These are phyloP conservation scores for Sinocyclocheilus anshuiensis DNA, from an alignment of 2,113 vertebrate genomes.

Conservation along the genomic window DNA sequence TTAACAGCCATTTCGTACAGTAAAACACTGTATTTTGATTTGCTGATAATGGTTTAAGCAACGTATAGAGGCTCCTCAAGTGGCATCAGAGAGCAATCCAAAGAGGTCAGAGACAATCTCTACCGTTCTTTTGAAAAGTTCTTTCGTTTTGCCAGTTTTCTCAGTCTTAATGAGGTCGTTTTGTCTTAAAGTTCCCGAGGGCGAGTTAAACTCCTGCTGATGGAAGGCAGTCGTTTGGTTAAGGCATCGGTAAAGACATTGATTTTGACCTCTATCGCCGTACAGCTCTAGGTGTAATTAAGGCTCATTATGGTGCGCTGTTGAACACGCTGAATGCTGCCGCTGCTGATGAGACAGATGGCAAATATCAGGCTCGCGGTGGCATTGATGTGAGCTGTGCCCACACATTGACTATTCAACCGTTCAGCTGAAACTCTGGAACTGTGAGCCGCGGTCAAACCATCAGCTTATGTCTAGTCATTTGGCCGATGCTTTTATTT, in stretches of 20 bases:
- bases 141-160: neutral
- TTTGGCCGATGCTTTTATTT: conserved; percentile 6
- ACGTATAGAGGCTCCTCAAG: neutral
- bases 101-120: conserved; percentile 3
- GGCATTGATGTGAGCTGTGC: neutral
- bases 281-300: conserved; percentile 31
- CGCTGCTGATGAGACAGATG: conserved; percentile 11
- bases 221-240: neutral
- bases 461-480: neutral
- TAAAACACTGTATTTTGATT: neutral
- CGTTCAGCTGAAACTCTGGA: conserved; percentile 13
- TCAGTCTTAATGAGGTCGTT: conserved; percentile 12
- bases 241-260: neutral
- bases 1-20: neutral
- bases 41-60: neutral
- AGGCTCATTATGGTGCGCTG: conserved; percentile 3
- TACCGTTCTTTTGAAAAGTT: neutral
- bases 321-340: neutral
- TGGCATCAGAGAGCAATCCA: neutral
- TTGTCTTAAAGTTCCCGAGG: conserved; percentile 14
- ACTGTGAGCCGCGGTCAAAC: neutral
- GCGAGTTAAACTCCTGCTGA: neutral
- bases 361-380: neutral
- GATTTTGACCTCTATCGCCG: neutral
- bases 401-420: conserved; percentile 7